phyloP scores from a whole-genome alignment of 2,797 vertebrate species.

The Dicrostonyx torquatus region DNA sequence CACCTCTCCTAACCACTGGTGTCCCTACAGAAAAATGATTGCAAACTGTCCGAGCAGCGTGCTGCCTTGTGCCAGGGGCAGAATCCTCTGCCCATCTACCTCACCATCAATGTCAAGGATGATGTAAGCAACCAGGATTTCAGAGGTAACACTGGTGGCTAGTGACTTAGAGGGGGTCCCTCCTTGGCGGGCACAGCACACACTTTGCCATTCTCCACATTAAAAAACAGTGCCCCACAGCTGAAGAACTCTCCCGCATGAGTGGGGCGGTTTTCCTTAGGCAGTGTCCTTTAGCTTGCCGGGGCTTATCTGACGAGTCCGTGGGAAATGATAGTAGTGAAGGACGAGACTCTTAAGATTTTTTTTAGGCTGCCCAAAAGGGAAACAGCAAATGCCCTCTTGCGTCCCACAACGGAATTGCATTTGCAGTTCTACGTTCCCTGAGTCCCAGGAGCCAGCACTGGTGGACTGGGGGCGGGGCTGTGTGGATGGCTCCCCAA shows the following conservation, averaged over 20 bases:
- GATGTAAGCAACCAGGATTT: constrained; percentile 88
- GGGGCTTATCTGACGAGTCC: neutral
- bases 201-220: neutral
- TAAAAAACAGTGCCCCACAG: neutral
- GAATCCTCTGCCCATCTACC: constrained; percentile 90
- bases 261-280: neutral
- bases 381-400: neutral
- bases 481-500: neutral
- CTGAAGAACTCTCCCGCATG: neutral
- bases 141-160: constrained; percentile 85
- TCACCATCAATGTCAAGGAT: constrained; percentile 88
- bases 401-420: neutral
- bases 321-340: neutral
- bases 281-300: neutral
- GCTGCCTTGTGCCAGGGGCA: constrained; percentile 85
- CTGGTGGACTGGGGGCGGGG: no score
- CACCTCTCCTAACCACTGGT: constrained; percentile 53
- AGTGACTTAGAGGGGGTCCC: neutral
- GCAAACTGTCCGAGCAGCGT: constrained; percentile 88
- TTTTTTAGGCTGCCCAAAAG: neutral
- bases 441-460: accelerated
- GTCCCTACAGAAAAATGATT: constrained; percentile 84
- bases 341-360: neutral
- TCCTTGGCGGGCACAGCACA: neutral
- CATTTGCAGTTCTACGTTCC: neutral